phyloP scores from a whole-genome alignment of 30 jellyfish, hydroid and myxozoan genomes.

The Cassiopea xamachana region DNA sequence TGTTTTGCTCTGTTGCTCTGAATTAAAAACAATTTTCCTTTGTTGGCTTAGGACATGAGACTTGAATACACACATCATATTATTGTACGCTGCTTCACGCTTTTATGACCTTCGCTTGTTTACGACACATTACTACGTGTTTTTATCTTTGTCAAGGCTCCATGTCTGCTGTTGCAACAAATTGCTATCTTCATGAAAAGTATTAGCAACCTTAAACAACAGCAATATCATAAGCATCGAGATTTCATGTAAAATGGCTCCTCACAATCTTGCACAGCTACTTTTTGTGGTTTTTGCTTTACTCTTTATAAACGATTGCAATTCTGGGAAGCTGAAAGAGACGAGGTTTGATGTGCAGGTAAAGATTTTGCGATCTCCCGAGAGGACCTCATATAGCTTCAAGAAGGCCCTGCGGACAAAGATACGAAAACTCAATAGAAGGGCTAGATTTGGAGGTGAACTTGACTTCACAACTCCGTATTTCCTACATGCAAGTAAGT shows the following conservation, averaged over 20 bases:
- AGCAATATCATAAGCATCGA: not conserved
- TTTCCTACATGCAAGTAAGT: slow-evolving; percentile 48
- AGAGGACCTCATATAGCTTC: slow-evolving; percentile 2
- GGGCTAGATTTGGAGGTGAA: slow-evolving; percentile 58
- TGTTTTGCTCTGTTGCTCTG: slow-evolving; percentile 70
- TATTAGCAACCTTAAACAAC: not conserved
- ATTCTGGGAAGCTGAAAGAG: slow-evolving; percentile 4
- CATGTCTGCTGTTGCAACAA: slow-evolving; percentile 14
- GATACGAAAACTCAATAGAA: slow-evolving; percentile 22
- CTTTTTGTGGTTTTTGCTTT: not conserved
- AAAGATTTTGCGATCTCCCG: slow-evolving; percentile 29
- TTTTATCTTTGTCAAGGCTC: slow-evolving; percentile 23
- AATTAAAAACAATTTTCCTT: slow-evolving; percentile 62
- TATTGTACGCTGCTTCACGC: slow-evolving; percentile 67
- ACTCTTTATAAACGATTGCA: slow-evolving; percentile 2
- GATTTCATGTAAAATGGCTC: not conserved
- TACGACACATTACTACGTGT: slow-evolving; percentile 31
- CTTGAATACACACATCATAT: slow-evolving; percentile 32
- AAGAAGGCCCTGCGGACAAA: slow-evolving; percentile 40
- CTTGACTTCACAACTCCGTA: slow-evolving; percentile 51
- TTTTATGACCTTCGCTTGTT: slow-evolving; percentile 58
- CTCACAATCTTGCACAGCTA: not conserved
- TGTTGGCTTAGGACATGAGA: slow-evolving; percentile 41
- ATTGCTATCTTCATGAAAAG: slow-evolving; percentile 8
- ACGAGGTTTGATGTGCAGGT: slow-evolving; percentile 48